These are phyloP conservation scores for Ctenopoma multispine DNA, from an alignment of 2,797 vertebrate species.

Conservation along the genomic window DNA sequence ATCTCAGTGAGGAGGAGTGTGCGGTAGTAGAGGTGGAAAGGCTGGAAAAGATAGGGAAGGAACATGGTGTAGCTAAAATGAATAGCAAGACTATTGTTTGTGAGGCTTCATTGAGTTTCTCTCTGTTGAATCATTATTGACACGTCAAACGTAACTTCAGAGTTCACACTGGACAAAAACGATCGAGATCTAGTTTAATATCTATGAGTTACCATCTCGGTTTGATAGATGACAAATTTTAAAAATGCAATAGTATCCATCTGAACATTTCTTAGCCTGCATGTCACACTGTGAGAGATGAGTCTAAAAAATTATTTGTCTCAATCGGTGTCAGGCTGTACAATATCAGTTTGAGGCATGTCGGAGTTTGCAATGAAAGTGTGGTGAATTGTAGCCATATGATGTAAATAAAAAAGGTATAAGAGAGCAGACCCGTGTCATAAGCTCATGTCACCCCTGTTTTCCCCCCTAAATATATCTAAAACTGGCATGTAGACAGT, in stretches of 20 bases:
- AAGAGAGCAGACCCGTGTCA: not conserved
- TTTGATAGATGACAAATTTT: not conserved
- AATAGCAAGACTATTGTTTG: slow-evolving; percentile 48
- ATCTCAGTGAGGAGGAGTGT: slow-evolving; percentile 45
- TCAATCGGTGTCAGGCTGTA: not conserved
- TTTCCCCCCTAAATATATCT: not conserved
- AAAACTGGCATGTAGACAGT: not conserved
- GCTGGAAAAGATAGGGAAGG: slow-evolving; percentile 47
- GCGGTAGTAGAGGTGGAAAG: slow-evolving; percentile 38
- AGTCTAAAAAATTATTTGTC: not conserved
- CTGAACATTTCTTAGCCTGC: not conserved
- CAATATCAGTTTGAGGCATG: too few relatives aligned
- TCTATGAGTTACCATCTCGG: slow-evolving; percentile 7
- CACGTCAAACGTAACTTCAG: slow-evolving; percentile 36
- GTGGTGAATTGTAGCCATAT: not conserved
- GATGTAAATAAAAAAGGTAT: not conserved
- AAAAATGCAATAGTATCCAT: not conserved
- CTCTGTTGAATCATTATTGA: slow-evolving; percentile 35
- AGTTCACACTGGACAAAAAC: slow-evolving; percentile 18
- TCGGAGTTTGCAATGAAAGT: too few relatives aligned
- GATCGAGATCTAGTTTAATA: not conserved
- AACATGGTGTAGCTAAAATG: slow-evolving; percentile 62
- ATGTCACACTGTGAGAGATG: not conserved
- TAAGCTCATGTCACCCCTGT: too few relatives aligned
- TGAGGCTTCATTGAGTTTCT: slow-evolving; percentile 45